Base-by-base conservation (phyloP, 2,888 invertebrate genomes). In the Conops quadrifasciatus region DNA sequence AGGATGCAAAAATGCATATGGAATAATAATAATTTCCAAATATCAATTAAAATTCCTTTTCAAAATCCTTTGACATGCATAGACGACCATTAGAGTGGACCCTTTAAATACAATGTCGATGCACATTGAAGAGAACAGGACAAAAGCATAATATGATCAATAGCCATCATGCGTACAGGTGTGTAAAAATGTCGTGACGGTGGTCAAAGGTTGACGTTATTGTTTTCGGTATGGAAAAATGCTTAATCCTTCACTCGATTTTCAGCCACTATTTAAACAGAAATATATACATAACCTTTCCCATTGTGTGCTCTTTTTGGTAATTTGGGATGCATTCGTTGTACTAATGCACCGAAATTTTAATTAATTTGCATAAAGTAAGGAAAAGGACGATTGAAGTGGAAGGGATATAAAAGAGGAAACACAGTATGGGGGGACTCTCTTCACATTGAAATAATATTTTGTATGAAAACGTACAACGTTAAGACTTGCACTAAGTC, bases 151-250 rank as follows among this genome's bases (percentile, higher is more conserved):
- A 15, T 36, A 43, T 16, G 21, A 72, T 67, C 67, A 70, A 66
- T 58, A 51, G n/a, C 21, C n/a, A 64, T 47, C 43, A 43, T 21
- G 28, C n/a, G 53, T 56, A 71, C 72, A 59, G 64, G 69, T 64
- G 65, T 62, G 47, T 60, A 43, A 59, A 67, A 24, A 19, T 58
- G 15, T 36, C 36, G 36, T 62, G 68, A 47, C 49, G 45, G 56
- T 43, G 62, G 62, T 59, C 60, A 68, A 60, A 30, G 59, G 67
- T 19, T 47, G 26, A 5, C 26, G 30, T 49, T 21, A 64, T 21
- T 58, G 58, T 64, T 43, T 53, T 59, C 19, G 19, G 30, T 65
- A 51, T 59, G 51, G 51, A 65, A 59, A 59, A 65, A 58, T 51
- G 66, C 62, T 43, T 30, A 59, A 70, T 45, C 58, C 30, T 43